These are phyloP conservation scores for Lepidocyrtinus sp. DNA, from an alignment of 2,888 invertebrate genomes.

Conservation along the genomic window DNA sequence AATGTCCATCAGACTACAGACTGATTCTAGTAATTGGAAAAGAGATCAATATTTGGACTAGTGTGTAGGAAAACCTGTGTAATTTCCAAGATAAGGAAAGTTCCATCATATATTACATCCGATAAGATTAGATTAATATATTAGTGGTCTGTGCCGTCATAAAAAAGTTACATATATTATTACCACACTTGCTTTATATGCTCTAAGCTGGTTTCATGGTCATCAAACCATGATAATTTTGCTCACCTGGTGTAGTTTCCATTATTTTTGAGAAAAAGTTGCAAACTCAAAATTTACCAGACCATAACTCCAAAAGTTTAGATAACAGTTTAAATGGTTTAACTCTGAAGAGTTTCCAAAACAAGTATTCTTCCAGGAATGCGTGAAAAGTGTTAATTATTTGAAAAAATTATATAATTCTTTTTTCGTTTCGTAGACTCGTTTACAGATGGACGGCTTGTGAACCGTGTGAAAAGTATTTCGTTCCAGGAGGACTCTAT, in stretches of 20 bases:
- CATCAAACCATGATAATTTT: not conserved
- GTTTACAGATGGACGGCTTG: conserved; percentile 23
- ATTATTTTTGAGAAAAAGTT: not conserved
- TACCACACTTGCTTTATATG: not conserved
- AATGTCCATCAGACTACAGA: not conserved
- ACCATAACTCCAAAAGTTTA: not conserved
- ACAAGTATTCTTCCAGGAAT: not conserved
- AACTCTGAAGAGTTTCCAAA: not conserved
- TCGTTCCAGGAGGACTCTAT: conserved; percentile 37
- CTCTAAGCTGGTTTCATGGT: not conserved
- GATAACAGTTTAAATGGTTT: not conserved
- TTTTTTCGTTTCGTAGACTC: too few species aligned
- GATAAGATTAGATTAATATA: not conserved
- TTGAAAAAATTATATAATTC: not conserved
- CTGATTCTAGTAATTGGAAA: not conserved
- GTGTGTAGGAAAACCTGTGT: not conserved
- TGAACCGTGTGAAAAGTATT: conserved; percentile 13
- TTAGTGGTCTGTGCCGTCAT: not conserved
- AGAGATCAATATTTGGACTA: not conserved
- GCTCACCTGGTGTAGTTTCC: not conserved
- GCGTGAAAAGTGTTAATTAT: not conserved
- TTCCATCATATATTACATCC: not conserved
- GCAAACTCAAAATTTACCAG: not conserved
- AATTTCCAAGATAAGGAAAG: not conserved
- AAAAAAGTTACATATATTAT: not conserved